Base-by-base conservation (phyloP, 2,113 vertebrate species). In the Brachirus orientalis region DNA sequence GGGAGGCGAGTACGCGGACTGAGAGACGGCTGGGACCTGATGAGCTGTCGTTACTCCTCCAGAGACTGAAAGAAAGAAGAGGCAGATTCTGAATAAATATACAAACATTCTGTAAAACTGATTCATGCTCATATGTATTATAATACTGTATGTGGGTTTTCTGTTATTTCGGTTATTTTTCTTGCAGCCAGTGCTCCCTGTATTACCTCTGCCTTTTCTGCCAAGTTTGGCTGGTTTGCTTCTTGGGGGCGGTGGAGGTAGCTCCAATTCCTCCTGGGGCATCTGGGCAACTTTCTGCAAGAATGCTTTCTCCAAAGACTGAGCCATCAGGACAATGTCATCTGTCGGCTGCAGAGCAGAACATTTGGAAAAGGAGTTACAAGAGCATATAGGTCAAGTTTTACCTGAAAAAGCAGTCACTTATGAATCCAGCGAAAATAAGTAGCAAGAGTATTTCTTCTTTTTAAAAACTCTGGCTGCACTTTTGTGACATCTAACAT, bases 311-410 rank as follows among this genome's bases (percentile, higher is more conserved):
- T 97, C 96, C 83, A 98, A 82, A 8, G 95, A 97, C 82, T 98
- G 96, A 1, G 96, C 96, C 96, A 98, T 98, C 48, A 98, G 77
- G 8, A 98, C 96, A 0, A 98, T 98, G 69, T 98, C 96, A 56
- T 98, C 96, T 0, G 95, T 96, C 2, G 96, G 95, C 96, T 98
- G 69, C 0, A 10, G 17, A 7, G 22, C 2, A 43, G 12, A 10
- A 1, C 20, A n/a, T 33, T 3, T 2, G 5, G 6, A 63, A 19
- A 56, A 28, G 28, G 28, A 28, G 28, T 28, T 1, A 28, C 28
- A 28, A 28, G 28, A 28, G 28, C 28, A 28, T 28, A 28, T 28
- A 28, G 28, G 28, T 28, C 28, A 28, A 28, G 6, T 28, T 28
- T 28, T 28, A 3, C 28, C 28, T 3, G 28, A 28, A 28, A 28